phyloP scores from a whole-genome alignment of 2,888 invertebrate species.

The Quadroppia sp. region DNA sequence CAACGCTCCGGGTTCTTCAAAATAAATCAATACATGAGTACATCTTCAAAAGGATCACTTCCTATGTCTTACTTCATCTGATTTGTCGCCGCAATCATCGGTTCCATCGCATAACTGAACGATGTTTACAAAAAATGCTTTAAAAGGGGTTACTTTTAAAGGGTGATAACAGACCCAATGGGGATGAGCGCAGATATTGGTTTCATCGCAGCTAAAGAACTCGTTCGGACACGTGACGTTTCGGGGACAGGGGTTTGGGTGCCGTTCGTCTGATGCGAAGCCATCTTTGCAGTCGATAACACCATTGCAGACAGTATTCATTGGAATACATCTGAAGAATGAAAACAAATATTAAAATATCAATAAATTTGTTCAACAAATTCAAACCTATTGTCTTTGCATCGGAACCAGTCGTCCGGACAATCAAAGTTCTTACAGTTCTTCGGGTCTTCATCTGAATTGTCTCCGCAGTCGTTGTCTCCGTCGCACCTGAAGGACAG shows the following conservation, averaged over 20 bases:
- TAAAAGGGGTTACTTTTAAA: too few relatives aligned
- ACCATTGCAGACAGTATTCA: constrained; percentile 35
- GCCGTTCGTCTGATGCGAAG: constrained; percentile 36
- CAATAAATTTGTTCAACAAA: background rate
- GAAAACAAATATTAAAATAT: background rate
- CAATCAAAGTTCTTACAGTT: constrained; percentile 40
- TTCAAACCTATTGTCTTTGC: constrained; percentile 35
- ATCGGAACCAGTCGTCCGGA: constrained; percentile 41
- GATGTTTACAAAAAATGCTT: background rate
- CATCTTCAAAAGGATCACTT: too few relatives aligned
- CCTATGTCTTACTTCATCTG: constrained; percentile 42
- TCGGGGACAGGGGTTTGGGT: constrained; percentile 39
- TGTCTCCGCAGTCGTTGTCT: constrained; percentile 37
- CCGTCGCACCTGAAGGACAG: constrained; percentile 28
- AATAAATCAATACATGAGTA: too few relatives aligned
- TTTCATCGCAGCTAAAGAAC: constrained; percentile 41
- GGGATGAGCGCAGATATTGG: constrained; percentile 41
- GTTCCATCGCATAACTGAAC: constrained; percentile 38
- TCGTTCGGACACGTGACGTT: constrained; percentile 41
- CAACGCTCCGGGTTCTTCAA: constrained; percentile 39
- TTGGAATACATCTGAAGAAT: constrained; percentile 34
- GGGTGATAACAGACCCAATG: too few relatives aligned
- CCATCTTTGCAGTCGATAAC: constrained; percentile 40
- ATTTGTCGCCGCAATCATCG: constrained; percentile 41
- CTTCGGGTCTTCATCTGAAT: constrained; percentile 25